phyloP scores from a whole-genome alignment of 2,888 invertebrate genomes.

The Danaus chrysippus region DNA sequence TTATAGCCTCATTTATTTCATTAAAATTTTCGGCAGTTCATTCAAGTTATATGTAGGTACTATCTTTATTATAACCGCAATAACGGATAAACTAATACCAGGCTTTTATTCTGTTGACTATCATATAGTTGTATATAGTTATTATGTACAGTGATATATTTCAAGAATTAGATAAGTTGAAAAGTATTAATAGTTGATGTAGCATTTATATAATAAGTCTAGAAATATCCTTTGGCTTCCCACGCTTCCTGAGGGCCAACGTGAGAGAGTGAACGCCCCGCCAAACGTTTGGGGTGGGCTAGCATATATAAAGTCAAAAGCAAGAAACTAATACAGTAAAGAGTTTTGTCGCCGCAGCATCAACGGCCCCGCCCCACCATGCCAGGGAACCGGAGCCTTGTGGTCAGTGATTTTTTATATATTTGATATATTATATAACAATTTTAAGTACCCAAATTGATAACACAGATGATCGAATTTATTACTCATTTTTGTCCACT shows the following conservation, averaged over 20 bases:
- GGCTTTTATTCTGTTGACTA: too few species aligned
- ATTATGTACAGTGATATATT: background rate
- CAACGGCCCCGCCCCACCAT: slow-evolving; percentile 72
- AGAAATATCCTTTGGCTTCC: slow-evolving; percentile 27
- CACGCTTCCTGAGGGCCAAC: slow-evolving; percentile 32
- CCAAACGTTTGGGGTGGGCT: slow-evolving; percentile 54
- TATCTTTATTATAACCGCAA: too few species aligned
- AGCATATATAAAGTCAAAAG: slow-evolving; percentile 57
- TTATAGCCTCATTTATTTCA: too few species aligned
- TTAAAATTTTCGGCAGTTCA: too few species aligned
- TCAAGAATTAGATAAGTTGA: background rate
- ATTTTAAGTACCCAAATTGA: too few species aligned
- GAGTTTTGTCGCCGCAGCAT: slow-evolving; percentile 64
- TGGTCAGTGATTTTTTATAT: slow-evolving; percentile 72
- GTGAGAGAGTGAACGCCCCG: slow-evolving; percentile 63
- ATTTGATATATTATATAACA: slow-evolving; percentile 24
- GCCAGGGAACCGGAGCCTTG: slow-evolving; percentile 80
- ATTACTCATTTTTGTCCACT: background rate
- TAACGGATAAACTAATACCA: too few species aligned
- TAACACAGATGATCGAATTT: background rate
- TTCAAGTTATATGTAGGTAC: too few species aligned
- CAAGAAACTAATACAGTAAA: slow-evolving; percentile 61
- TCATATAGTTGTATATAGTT: too few species aligned
- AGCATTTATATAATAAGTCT: slow-evolving; percentile 18
- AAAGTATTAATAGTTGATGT: background rate